A percentile compares a stretch with the other conserved stretches of the same genome.
Evolutionary conservation across 2,888 invertebrate genomes (phyloP).

Genomic region (Cetonia aurata): DNA sequence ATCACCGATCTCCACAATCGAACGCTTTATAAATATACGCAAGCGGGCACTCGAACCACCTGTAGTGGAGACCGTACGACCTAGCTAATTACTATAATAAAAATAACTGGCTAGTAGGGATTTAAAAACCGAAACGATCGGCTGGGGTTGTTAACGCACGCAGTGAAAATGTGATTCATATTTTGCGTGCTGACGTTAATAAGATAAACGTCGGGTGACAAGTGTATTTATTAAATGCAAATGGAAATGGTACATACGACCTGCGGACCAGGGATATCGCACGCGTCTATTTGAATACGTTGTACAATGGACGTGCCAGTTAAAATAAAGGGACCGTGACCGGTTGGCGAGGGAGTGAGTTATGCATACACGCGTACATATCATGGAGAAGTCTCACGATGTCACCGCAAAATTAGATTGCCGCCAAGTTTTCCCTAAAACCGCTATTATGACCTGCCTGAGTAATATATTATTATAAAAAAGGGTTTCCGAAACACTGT

Average conservation of each 20-base stretch:
- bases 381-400: constrained; percentile 5
- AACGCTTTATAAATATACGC: constrained; percentile 10
- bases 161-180: constrained; percentile 43
- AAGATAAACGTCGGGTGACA: constrained; percentile 45
- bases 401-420: constrained; percentile 37
- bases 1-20: neutral
- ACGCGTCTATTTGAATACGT: constrained; percentile 5
- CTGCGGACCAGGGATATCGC: constrained; percentile 11
- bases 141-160: constrained; percentile 32
- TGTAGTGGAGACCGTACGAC: neutral
- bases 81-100: constrained; percentile 23
- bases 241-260: constrained; percentile 38
- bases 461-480: constrained; percentile 33
- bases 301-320: constrained; percentile 10
- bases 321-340: constrained; percentile 22
- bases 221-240: constrained; percentile 45
- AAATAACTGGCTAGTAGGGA: constrained; percentile 22
- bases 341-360: constrained; percentile 18
- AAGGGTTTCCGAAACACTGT: constrained; percentile 24
- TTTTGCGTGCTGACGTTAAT: constrained; percentile 45
- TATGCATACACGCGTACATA: constrained; percentile 15
- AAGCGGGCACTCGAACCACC: constrained; percentile 13
- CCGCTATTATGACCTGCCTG: constrained; percentile 32
- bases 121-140: constrained; percentile 35
- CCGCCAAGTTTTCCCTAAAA: constrained; percentile 35